Percentiles rank a stretch among this genome's conserved stretches.
These are phyloP conservation scores for Thymelicus lineola DNA, from an alignment of 2,888 invertebrate genomes.

Conservation along the genomic window DNA sequence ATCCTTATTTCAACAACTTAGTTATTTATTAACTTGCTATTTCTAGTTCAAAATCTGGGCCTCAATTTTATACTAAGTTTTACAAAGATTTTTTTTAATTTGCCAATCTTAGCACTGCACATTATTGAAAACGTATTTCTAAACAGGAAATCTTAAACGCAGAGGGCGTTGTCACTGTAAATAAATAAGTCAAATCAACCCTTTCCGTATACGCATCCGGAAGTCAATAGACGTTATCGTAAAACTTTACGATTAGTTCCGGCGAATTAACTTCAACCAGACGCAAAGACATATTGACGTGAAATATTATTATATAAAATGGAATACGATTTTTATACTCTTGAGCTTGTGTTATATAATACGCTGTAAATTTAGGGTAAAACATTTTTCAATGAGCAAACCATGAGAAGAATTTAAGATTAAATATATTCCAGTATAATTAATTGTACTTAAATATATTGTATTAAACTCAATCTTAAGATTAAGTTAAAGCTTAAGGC, in stretches of 20 bases:
- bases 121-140: slow-evolving; percentile 42
- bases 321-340: neutral
- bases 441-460: no score
- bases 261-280: slow-evolving; percentile 69
- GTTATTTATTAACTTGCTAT: no score
- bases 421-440: no score
- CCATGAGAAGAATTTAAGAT: no score
- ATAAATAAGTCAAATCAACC: slow-evolving; percentile 54
- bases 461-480: no score
- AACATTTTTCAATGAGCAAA: no score
- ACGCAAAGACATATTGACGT: slow-evolving; percentile 47
- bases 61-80: no score
- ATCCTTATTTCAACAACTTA: no score
- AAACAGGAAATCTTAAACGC: slow-evolving; percentile 49
- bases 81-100: no score
- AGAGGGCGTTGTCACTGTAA: slow-evolving; percentile 1
- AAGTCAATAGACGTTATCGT: slow-evolving; percentile 75
- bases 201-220: slow-evolving; percentile 65
- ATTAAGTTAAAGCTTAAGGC: no score
- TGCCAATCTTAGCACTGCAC: no score
- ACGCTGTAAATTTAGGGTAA: neutral
- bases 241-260: slow-evolving; percentile 82
- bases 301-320: slow-evolving; percentile 13
- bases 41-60: no score
- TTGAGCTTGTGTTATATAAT: neutral